Evolutionary conservation across 2,113 vertebrate species (phyloP).

Genomic region (Alaudala cheleensis): DNA sequence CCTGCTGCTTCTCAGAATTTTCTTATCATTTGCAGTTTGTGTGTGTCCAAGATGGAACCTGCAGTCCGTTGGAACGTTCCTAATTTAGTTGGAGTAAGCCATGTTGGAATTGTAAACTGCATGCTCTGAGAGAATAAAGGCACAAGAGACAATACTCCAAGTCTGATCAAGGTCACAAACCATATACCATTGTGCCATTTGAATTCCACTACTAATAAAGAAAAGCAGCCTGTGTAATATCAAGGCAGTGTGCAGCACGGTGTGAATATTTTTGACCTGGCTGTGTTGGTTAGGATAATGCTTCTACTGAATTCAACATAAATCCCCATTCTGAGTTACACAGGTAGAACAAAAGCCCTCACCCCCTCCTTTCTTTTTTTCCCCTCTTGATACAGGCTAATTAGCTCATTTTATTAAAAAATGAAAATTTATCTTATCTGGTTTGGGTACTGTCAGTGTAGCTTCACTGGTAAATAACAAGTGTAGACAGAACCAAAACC

Average conservation of each 20-base stretch:
- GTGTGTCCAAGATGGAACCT: accelerated
- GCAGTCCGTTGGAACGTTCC: background rate
- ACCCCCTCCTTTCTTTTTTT: accelerated
- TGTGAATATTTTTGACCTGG: background rate
- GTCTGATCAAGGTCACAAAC: background rate
- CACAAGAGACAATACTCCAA: background rate
- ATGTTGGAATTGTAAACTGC: background rate
- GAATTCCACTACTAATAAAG: background rate
- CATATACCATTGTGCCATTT: background rate
- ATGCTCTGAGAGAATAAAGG: background rate
- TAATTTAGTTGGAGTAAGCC: background rate
- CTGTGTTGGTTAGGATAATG: background rate
- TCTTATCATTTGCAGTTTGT: background rate
- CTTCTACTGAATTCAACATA: background rate
- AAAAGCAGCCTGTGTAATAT: background rate
- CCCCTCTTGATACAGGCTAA: background rate
- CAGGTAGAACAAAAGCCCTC: background rate
- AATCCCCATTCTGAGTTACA: background rate
- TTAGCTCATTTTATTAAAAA: background rate
- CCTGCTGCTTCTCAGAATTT: background rate
- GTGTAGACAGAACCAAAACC: background rate
- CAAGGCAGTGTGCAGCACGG: background rate
- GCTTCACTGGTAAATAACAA: background rate
- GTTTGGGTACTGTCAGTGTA: background rate
- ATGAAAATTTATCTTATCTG: background rate